These are phyloP conservation scores for Gymnocheta viridis DNA, from an alignment of 2,888 invertebrate genomes.

Conservation along the genomic window DNA sequence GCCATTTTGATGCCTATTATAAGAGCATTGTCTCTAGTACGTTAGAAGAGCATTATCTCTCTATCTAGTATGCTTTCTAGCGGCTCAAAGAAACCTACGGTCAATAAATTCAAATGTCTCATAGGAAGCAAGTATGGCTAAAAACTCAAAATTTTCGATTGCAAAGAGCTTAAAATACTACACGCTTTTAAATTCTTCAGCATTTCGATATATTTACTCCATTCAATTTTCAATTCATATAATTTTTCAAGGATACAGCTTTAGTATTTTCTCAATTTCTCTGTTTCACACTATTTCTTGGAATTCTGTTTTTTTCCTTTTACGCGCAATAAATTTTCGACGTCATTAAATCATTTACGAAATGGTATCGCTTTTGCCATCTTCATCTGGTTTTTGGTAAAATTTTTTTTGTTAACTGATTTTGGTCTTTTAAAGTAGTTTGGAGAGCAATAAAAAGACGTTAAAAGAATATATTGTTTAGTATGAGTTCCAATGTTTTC, in stretches of 20 bases:
- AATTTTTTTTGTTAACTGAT: slow-evolving; percentile 16
- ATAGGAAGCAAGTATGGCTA: too few species aligned
- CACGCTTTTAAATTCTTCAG: too few species aligned
- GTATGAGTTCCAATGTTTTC: slow-evolving; percentile 1
- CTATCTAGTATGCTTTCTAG: too few species aligned
- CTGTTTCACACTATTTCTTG: slow-evolving; percentile 17
- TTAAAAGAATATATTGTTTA: slow-evolving; percentile 19
- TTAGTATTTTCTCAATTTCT: neutral
- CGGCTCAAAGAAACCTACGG: too few species aligned
- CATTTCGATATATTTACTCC: neutral
- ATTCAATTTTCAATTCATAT: neutral
- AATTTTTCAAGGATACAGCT: neutral
- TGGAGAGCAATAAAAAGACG: neutral
- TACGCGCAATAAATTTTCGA: slow-evolving; percentile 80
- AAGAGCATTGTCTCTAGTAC: too few species aligned
- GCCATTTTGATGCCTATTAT: too few species aligned
- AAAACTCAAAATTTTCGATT: too few species aligned
- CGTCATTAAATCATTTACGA: slow-evolving; percentile 79
- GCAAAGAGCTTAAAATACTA: too few species aligned
- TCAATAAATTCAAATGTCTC: too few species aligned
- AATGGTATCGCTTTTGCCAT: slow-evolving; percentile 67
- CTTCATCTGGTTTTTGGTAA: slow-evolving; percentile 35
- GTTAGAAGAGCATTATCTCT: too few species aligned
- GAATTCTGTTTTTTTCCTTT: slow-evolving; percentile 68
- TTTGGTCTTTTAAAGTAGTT: slow-evolving; percentile 9